phyloP scores from a whole-genome alignment of 1,140 invertebrate genomes.

The Drosophila ficusphila region DNA sequence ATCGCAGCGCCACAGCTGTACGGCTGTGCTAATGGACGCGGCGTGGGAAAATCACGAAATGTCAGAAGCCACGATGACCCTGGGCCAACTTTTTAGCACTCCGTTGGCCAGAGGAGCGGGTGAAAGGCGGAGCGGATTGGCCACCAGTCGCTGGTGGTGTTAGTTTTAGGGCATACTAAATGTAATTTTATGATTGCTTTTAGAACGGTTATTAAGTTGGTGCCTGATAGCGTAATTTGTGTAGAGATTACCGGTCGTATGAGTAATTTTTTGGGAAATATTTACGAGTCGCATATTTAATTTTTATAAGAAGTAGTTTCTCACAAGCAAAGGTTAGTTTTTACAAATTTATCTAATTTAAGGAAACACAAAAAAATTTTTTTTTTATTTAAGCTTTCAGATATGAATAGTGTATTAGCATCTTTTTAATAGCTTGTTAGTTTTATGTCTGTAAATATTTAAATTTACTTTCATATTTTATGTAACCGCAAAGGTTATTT shows the following conservation, averaged over 20 bases:
- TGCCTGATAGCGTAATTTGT: neutral
- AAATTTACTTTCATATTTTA: too few relatives aligned
- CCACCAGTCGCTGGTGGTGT: neutral
- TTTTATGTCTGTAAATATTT: too few relatives aligned
- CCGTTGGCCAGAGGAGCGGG: slow-evolving; percentile 4
- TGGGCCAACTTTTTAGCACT: slow-evolving; percentile 22
- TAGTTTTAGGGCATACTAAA: neutral
- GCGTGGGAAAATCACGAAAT: slow-evolving; percentile 65
- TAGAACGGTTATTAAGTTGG: neutral
- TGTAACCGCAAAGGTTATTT: too few relatives aligned
- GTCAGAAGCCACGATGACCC: slow-evolving; percentile 53
- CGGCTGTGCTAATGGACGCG: slow-evolving; percentile 49
- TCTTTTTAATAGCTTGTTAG: too few relatives aligned
- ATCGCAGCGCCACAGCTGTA: too few relatives aligned
- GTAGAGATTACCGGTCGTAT: neutral
- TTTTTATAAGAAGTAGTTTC: neutral
- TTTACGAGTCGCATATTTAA: slow-evolving; percentile 15
- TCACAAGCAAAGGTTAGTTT: too few relatives aligned
- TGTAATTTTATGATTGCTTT: neutral
- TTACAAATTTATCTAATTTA: too few relatives aligned
- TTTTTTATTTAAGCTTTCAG: too few relatives aligned
- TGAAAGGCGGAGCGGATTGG: slow-evolving; percentile 1
- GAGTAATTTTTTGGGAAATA: neutral
- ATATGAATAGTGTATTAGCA: too few relatives aligned
- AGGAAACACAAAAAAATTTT: too few relatives aligned